Evolutionary conservation across 2,113 vertebrate genomes (phyloP).

Genomic region (Stegostoma tigrinum): DNA sequence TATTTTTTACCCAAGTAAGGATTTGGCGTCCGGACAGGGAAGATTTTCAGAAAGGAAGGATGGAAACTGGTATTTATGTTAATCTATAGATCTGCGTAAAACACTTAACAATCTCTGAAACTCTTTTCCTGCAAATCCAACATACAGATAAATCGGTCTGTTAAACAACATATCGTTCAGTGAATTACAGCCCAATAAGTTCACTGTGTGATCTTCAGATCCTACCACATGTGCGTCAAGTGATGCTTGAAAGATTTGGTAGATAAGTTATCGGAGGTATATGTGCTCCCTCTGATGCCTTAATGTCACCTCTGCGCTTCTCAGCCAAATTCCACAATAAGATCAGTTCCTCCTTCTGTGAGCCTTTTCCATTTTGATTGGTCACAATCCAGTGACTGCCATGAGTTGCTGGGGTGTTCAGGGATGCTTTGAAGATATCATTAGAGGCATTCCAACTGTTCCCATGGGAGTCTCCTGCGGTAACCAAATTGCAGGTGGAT

Average conservation of each 20-base stretch:
- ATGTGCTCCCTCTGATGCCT: not conserved
- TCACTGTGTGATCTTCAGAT: not conserved
- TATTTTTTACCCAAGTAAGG: too few species aligned
- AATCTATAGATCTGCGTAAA: too few species aligned
- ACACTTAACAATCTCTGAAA: too few species aligned
- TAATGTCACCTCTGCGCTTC: not conserved
- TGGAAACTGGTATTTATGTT: too few species aligned
- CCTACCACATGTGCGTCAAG: not conserved
- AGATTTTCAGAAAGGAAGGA: too few species aligned
- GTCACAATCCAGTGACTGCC: not conserved
- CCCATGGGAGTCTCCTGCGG: not conserved
- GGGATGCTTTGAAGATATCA: not conserved
- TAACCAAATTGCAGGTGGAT: not conserved
- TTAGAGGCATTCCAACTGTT: not conserved
- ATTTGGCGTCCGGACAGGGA: too few species aligned
- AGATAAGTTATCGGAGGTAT: not conserved
- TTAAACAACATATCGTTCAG: too few species aligned
- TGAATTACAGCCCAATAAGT: not conserved
- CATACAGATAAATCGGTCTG: too few species aligned
- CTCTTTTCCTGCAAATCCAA: too few species aligned
- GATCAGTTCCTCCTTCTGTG: not conserved
- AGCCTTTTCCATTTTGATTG: not conserved
- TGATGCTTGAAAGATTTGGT: not conserved
- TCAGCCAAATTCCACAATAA: not conserved
- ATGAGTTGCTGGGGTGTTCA: not conserved